A percentile compares a stretch with the other conserved stretches of the same genome.
Evolutionary conservation across 2,888 invertebrate species (phyloP).

Genomic region (Scaptomyza flava): DNA sequence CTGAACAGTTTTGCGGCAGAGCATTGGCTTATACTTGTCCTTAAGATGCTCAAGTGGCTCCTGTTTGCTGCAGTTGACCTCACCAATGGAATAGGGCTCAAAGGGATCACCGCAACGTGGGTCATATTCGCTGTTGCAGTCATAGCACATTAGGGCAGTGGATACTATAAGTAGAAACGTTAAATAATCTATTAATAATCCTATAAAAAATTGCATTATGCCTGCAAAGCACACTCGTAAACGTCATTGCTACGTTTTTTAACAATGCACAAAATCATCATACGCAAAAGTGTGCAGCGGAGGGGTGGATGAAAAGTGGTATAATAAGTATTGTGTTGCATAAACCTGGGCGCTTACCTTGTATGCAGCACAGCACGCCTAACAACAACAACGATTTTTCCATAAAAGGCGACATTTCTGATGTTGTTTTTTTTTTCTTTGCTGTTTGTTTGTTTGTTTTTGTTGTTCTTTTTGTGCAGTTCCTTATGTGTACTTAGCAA

Average conservation of each 20-base stretch:
- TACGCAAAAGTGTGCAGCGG: not conserved
- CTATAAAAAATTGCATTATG: slow-evolving; percentile 28
- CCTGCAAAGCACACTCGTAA: slow-evolving; percentile 25
- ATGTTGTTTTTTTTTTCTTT: not conserved
- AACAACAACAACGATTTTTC: slow-evolving; percentile 82
- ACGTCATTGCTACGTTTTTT: slow-evolving; percentile 29
- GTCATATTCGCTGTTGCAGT: slow-evolving; percentile 96
- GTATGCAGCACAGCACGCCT: slow-evolving; percentile 82
- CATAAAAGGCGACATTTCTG: slow-evolving; percentile 81
- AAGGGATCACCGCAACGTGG: slow-evolving; percentile 95
- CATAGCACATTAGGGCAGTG: slow-evolving; percentile 91
- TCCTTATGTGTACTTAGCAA: slow-evolving; percentile 21
- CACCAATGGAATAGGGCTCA: slow-evolving; percentile 92
- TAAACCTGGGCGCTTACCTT: slow-evolving; percentile 78
- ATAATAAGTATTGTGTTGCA: slow-evolving; percentile 48
- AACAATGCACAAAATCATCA: slow-evolving; percentile 21
- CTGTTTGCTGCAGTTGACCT: slow-evolving; percentile 92
- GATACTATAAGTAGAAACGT: slow-evolving; percentile 83
- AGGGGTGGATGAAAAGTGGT: not conserved
- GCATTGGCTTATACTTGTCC: slow-evolving; percentile 85
- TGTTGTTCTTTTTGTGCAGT: slow-evolving; percentile 16
- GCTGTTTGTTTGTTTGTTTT: slow-evolving; percentile 1
- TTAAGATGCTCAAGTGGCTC: slow-evolving; percentile 89
- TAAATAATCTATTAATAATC: slow-evolving; percentile 10
- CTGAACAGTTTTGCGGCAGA: slow-evolving; percentile 93